phyloP scores from a whole-genome alignment of 2,113 vertebrate species.

The Ovis canadensis region DNA sequence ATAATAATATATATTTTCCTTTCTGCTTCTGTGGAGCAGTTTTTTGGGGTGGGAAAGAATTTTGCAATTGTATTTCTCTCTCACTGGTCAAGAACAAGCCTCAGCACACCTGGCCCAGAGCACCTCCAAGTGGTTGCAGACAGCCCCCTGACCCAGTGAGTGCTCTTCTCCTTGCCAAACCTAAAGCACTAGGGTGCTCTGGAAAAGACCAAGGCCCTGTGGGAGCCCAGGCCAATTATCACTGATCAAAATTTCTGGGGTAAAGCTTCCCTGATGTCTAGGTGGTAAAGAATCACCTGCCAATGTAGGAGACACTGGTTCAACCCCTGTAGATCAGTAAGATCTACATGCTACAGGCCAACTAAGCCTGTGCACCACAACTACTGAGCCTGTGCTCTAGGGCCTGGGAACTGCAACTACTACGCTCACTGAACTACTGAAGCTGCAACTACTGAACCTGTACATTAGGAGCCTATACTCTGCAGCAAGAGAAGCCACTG shows the following conservation, averaged over 20 bases:
- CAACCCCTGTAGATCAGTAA: background rate
- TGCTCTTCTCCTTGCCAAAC: too few species aligned
- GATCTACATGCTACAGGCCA: background rate
- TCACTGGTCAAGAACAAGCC: background rate
- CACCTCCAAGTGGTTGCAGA: too few species aligned
- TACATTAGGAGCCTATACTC: background rate
- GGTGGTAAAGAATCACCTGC: background rate
- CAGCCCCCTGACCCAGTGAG: rapidly evolving
- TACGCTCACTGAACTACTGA: too few species aligned
- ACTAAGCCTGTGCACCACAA: background rate
- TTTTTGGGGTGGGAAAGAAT: background rate
- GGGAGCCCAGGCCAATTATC: background rate
- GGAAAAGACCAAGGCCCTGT: background rate
- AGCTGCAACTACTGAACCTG: background rate
- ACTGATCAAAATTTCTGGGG: background rate
- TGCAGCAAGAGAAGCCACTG: background rate
- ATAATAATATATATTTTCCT: background rate
- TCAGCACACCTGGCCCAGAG: background rate
- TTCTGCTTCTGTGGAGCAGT: background rate
- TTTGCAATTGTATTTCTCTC: background rate
- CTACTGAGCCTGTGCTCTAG: background rate
- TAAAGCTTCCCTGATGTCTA: background rate
- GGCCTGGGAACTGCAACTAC: background rate
- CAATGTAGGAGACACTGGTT: background rate
- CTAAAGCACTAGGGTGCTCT: background rate